phyloP scores from a whole-genome alignment of 2,797 vertebrate genomes.

The Chelidonichthys spinosus region DNA sequence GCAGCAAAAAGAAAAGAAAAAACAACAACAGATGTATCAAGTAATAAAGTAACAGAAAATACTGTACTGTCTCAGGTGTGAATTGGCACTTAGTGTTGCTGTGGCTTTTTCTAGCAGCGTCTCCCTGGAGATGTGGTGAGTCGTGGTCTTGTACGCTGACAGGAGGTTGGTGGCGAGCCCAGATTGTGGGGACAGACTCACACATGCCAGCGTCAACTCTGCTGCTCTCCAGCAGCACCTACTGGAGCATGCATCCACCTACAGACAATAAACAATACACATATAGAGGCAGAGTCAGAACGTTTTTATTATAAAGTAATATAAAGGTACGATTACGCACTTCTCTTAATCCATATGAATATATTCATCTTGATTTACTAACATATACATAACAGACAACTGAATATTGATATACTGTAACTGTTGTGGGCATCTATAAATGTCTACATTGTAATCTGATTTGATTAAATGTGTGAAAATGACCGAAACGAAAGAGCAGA shows the following conservation, averaged over 20 bases:
- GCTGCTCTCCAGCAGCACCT: slow-evolving; percentile 81
- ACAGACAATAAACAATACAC: slow-evolving; percentile 24
- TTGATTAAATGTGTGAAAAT: slow-evolving; percentile 2
- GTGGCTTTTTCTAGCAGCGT: slow-evolving; percentile 67
- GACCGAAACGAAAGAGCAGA: neutral
- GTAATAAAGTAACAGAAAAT: slow-evolving; percentile 40
- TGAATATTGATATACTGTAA: neutral
- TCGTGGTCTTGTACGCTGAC: slow-evolving; percentile 77
- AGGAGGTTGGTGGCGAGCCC: slow-evolving; percentile 79
- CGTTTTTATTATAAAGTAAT: slow-evolving; percentile 6
- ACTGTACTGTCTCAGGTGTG: slow-evolving; percentile 57
- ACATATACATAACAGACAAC: neutral
- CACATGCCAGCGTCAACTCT: slow-evolving; percentile 14
- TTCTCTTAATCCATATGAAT: neutral
- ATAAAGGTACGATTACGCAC: slow-evolving; percentile 2
- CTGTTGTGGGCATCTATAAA: neutral
- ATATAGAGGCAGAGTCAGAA: neutral
- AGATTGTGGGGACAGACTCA: slow-evolving; percentile 61
- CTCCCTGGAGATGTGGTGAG: slow-evolving; percentile 66
- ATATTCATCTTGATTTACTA: slow-evolving; percentile 2
- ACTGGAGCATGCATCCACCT: slow-evolving; percentile 63
- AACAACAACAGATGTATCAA: neutral
- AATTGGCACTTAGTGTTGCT: slow-evolving; percentile 63
- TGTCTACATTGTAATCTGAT: neutral
- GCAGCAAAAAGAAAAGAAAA: neutral